A percentile compares a stretch with the other conserved stretches of the same genome.
phyloP scores from a whole-genome alignment of 2,113 vertebrate species.

The Platichthys flesus region DNA sequence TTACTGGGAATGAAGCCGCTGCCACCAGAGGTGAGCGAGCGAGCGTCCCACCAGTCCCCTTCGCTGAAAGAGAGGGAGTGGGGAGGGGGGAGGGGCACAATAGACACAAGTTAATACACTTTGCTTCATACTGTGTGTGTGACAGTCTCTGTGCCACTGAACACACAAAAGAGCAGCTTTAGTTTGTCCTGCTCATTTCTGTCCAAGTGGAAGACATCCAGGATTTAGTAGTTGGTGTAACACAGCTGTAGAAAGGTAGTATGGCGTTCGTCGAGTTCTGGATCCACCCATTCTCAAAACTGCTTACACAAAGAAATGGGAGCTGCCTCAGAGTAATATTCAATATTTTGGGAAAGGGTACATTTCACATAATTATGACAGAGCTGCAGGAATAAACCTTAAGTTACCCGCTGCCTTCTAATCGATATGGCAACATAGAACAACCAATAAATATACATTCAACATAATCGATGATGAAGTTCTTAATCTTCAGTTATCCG shows the following conservation, averaged over 20 bases:
- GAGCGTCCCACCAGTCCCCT: constrained; percentile 99
- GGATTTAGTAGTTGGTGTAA: background rate
- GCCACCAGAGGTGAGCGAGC: constrained; percentile 92
- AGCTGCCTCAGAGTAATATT: background rate
- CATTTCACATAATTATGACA: background rate
- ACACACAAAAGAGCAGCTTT: background rate
- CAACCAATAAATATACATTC: too few species aligned
- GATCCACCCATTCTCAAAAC: background rate
- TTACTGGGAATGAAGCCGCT: constrained; percentile 98
- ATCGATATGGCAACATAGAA: too few species aligned
- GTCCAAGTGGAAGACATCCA: background rate
- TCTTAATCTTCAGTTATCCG: too few species aligned
- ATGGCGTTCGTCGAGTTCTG: background rate
- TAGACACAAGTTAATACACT: constrained; percentile 3
- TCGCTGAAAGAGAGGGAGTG: constrained; percentile 84
- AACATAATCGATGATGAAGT: too few species aligned
- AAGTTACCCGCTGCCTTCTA: too few species aligned
- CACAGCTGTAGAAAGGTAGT: background rate
- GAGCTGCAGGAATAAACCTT: background rate
- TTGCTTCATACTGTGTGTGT: background rate
- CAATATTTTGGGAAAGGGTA: background rate
- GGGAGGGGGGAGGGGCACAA: constrained; percentile 39
- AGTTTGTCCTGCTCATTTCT: background rate
- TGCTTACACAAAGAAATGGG: background rate
- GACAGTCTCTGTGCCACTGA: constrained; percentile 6